These are phyloP conservation scores for Epicauta chinensis DNA, from an alignment of 1,140 invertebrate genomes.

Conservation along the genomic window DNA sequence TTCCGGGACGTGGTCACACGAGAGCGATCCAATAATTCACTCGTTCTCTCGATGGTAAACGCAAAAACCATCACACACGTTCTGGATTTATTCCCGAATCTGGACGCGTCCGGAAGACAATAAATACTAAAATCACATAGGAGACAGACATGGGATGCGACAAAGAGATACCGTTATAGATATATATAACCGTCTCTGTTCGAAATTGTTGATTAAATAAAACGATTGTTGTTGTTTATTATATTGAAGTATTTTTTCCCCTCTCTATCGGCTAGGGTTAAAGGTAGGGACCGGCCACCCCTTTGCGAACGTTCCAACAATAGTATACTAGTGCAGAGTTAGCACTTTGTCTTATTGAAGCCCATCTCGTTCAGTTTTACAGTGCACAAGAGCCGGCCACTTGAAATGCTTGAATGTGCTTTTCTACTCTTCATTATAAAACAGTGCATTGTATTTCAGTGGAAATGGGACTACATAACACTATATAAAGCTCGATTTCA, in stretches of 20 bases:
- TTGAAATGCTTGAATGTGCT: slow-evolving; percentile 32
- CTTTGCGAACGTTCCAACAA: too few relatives aligned
- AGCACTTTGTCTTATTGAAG: slow-evolving; percentile 37
- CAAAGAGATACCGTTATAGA: too few relatives aligned
- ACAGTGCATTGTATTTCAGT: slow-evolving; percentile 27
- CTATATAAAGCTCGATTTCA: slow-evolving; percentile 23
- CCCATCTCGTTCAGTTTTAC: slow-evolving; percentile 32
- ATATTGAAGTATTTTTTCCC: too few relatives aligned
- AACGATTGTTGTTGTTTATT: too few relatives aligned
- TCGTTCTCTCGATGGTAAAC: slow-evolving; percentile 6
- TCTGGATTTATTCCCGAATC: slow-evolving; percentile 8
- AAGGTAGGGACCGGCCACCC: too few relatives aligned
- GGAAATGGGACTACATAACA: slow-evolving; percentile 32
- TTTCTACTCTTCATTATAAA: slow-evolving; percentile 37
- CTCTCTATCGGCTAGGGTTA: too few relatives aligned
- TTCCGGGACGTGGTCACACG: slow-evolving; percentile 12
- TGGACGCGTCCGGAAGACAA: slow-evolving; percentile 15
- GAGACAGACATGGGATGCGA: too few relatives aligned
- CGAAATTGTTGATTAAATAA: too few relatives aligned
- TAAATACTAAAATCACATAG: slow-evolving; percentile 1
- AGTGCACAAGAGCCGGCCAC: slow-evolving; percentile 20
- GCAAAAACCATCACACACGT: background rate
- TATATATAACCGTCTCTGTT: too few relatives aligned
- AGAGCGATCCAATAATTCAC: slow-evolving; percentile 14
- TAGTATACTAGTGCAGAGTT: slow-evolving; percentile 17